Percentiles rank a stretch among this genome's conserved stretches.
These are phyloP conservation scores for Ciconia stormi DNA, from an alignment of 2,113 vertebrate species.

Conservation along the genomic window DNA sequence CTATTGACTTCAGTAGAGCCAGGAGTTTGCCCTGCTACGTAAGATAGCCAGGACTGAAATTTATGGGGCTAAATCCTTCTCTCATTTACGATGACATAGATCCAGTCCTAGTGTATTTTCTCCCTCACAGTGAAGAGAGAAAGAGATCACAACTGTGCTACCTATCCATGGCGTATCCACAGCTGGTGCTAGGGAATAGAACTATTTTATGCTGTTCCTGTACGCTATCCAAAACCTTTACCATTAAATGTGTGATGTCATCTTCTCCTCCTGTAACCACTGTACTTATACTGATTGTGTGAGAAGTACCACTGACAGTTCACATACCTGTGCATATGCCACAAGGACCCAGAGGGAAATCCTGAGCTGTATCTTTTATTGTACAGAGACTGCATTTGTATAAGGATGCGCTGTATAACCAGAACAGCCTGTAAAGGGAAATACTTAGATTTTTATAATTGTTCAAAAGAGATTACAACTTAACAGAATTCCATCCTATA, in stretches of 20 bases:
- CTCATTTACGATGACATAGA: background rate
- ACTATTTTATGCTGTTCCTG: background rate
- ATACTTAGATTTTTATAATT: background rate
- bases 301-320: background rate
- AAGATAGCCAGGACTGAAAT: background rate
- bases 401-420: background rate
- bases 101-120: background rate
- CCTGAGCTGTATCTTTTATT: background rate
- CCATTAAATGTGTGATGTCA: background rate
- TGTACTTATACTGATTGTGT: background rate
- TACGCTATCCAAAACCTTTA: background rate
- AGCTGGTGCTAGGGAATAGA: background rate
- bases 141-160: background rate
- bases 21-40: background rate
- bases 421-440: background rate
- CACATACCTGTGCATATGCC: background rate
- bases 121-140: background rate
- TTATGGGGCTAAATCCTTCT: background rate
- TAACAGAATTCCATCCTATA: slow-evolving; percentile 16
- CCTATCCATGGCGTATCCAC: background rate
- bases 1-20: background rate
- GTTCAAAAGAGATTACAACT: slow-evolving; percentile 24
- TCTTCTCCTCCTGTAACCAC: background rate
- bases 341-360: background rate
- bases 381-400: background rate